These are phyloP conservation scores for Tyrophagus putrescentiae DNA, from an alignment of 1,140 invertebrate species.

Conservation along the genomic window DNA sequence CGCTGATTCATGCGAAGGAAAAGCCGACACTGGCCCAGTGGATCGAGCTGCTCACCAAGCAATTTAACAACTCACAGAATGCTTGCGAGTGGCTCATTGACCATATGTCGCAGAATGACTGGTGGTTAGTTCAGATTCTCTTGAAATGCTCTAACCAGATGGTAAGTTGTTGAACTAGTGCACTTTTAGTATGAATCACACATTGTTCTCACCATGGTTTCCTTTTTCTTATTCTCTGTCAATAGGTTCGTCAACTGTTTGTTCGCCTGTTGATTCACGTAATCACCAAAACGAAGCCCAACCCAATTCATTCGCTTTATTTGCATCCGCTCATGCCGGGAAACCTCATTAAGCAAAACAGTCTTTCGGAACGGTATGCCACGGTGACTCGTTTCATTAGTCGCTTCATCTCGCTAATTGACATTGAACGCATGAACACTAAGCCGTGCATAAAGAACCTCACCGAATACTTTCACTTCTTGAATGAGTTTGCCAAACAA, in stretches of 20 bases:
- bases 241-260: slow-evolving; percentile 33
- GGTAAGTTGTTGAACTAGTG: slow-evolving; percentile 42
- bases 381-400: slow-evolving; percentile 82
- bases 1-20: slow-evolving; percentile 89
- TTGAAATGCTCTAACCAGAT: slow-evolving; percentile 91
- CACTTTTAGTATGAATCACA: slow-evolving; percentile 54
- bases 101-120: slow-evolving; percentile 76
- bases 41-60: slow-evolving; percentile 84
- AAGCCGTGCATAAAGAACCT: slow-evolving; percentile 69
- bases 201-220: not conserved
- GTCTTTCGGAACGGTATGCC: slow-evolving; percentile 64
- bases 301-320: slow-evolving; percentile 55
- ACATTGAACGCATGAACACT: slow-evolving; percentile 37
- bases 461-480: slow-evolving; percentile 75
- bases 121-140: slow-evolving; percentile 86
- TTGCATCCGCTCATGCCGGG: slow-evolving; percentile 30
- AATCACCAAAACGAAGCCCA: slow-evolving; percentile 64
- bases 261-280: slow-evolving; percentile 83
- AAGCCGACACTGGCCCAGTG: slow-evolving; percentile 93
- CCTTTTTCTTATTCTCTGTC: no score
- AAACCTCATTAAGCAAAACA: not conserved
- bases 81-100: slow-evolving; percentile 84
- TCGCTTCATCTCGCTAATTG: slow-evolving; percentile 66
- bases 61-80: slow-evolving; percentile 74
- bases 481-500: slow-evolving; percentile 86